Conservation (phyloP, 2,888 invertebrate species). For the Cataglyphis livida region DNA sequence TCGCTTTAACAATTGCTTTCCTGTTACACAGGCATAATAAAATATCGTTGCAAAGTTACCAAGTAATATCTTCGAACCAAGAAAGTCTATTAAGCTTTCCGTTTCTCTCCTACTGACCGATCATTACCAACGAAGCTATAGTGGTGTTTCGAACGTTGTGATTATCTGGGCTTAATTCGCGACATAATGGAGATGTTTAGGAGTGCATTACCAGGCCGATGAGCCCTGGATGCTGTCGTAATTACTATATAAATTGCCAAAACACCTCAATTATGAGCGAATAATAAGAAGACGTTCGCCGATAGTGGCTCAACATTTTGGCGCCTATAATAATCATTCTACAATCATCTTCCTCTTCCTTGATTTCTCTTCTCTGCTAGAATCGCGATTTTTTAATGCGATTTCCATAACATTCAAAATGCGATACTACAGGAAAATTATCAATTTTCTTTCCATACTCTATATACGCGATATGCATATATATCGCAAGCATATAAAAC, state of each 20-base stretch:
- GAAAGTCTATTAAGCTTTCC: constrained; percentile 59
- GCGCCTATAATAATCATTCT: constrained; percentile 75
- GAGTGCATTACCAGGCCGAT: constrained; percentile 72
- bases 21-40: not conserved
- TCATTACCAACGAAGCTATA: constrained; percentile 66
- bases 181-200: constrained; percentile 82
- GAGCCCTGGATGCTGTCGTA: constrained; percentile 75
- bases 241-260: constrained; percentile 80
- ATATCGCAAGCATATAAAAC: not conserved
- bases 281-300: constrained; percentile 70
- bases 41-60: constrained; percentile 8
- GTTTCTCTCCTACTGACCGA: constrained; percentile 53
- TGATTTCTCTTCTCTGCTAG: not conserved
- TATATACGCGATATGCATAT: not conserved
- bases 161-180: constrained; percentile 79
- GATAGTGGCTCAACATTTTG: constrained; percentile 69
- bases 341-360: constrained; percentile 31
- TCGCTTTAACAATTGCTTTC: not conserved
- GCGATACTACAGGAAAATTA: not conserved
- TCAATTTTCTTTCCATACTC: not conserved
- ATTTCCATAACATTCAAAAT: not conserved
- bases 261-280: constrained; percentile 69
- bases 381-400: not conserved
- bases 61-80: constrained; percentile 9
- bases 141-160: constrained; percentile 71